These are phyloP conservation scores for Epinotia nisella DNA, from an alignment of 2,888 invertebrate genomes.

Conservation along the genomic window DNA sequence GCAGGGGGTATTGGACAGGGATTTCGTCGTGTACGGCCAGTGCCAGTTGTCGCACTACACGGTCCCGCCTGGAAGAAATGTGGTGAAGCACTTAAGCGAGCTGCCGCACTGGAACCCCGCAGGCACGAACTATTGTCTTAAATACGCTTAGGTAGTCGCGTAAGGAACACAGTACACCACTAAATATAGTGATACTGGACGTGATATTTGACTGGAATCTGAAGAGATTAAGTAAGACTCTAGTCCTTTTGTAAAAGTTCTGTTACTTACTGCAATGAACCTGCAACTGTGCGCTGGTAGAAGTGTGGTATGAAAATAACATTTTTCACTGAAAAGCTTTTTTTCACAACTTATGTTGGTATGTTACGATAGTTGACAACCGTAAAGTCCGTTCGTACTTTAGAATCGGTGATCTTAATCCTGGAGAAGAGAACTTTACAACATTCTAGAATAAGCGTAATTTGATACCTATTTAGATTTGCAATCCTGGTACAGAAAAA, in stretches of 20 bases:
- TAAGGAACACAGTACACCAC: background rate
- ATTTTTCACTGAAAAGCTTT: background rate
- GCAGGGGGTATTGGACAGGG: constrained; percentile 55
- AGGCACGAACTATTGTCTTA: constrained; percentile 55
- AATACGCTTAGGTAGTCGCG: constrained; percentile 2
- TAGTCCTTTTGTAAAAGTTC: background rate
- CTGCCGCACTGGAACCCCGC: constrained; percentile 64
- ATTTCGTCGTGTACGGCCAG: constrained; percentile 64
- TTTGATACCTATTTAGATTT: too few relatives aligned
- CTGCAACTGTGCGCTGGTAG: too few relatives aligned
- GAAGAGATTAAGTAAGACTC: background rate
- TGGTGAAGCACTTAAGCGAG: constrained; percentile 57
- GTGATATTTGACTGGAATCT: background rate
- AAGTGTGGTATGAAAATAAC: background rate
- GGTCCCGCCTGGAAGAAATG: constrained; percentile 61
- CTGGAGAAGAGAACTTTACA: background rate
- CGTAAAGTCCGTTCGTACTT: too few relatives aligned
- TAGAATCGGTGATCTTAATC: background rate
- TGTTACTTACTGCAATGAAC: too few relatives aligned
- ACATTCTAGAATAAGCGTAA: background rate
- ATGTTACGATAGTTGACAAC: too few relatives aligned
- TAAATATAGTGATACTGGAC: background rate
- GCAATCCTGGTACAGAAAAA: too few relatives aligned
- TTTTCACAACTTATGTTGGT: too few relatives aligned
- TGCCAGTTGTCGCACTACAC: constrained; percentile 64